Base-by-base conservation (phyloP, 64 coral and sea anemone species). In the Dendronephthya gigantea region DNA sequence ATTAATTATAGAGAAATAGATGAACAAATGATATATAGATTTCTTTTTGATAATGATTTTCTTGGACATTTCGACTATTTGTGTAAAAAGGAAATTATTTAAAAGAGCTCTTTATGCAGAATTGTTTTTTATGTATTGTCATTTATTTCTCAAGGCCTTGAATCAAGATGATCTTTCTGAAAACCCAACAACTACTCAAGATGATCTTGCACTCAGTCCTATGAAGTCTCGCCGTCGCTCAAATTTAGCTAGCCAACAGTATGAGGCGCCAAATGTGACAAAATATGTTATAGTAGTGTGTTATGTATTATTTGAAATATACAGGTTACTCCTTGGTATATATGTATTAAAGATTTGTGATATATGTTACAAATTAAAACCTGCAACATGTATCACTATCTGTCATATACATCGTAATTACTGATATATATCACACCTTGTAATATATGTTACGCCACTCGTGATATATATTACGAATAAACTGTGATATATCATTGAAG, bases 131-230 rank as follows among this genome's bases (percentile, higher is more conserved):
- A 74, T 74, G 68, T 74, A 74, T 74, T 74, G 68, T 74, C 68
- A 74, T 74, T 74, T 74, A 74, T 74, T 74, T 74, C 68, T 74
- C 68, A 74, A 74, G 68, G 68, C 68, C 68, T 74, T 74, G 68
- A 74, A 74, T 74, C 68, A 74, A 74, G 68, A 74, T 74, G 68
- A 74, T 74, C 68, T 74, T 74, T 74, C 68, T 74, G 85, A 83
- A 69, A 85, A 91, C 59, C 11, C 48, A 34, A 23, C 68, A 35
- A 36, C 81, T 66, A 49, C 12, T 35, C 47, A 37, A 83, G 55
- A 87, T 23, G 55, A 52, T 51, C 33, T 49, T 36, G 5, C 34
- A 48, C 82, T 74, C 35, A 87, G 58, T 28, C 85, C 50, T 39
- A 49, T 87, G 2, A 87, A 91, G 27, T 39, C 48, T 59, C 36